phyloP scores from a whole-genome alignment of 2,888 invertebrate species.

The Napeogenes inachia region DNA sequence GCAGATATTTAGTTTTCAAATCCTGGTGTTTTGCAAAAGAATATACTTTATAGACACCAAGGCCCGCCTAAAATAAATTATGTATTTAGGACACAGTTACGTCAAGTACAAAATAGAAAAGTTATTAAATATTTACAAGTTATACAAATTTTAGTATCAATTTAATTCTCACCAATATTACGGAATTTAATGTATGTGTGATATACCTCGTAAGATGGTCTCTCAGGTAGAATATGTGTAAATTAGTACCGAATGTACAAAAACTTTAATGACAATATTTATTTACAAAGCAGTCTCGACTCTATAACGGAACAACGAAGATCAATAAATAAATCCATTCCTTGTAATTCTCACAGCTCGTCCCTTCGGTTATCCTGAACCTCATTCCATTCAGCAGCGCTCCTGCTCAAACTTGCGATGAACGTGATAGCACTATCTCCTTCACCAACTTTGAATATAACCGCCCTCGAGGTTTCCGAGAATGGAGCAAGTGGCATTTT shows the following conservation, averaged over 20 bases:
- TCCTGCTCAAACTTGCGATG: conserved; percentile 45
- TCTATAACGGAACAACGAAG: conserved; percentile 68
- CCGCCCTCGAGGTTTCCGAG: conserved; percentile 69
- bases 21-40: no score
- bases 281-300: conserved; percentile 52
- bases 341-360: conserved; percentile 73
- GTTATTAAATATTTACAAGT: no score
- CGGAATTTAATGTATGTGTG: neutral
- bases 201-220: neutral
- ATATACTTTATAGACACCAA: no score
- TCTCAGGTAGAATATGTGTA: conserved; percentile 1
- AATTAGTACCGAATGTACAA: conserved; percentile 1
- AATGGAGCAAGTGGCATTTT: conserved; percentile 70
- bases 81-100: no score
- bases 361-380: conserved; percentile 59
- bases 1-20: no score
- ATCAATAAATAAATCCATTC: conserved; percentile 75
- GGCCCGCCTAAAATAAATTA: no score
- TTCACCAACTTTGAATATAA: conserved; percentile 63
- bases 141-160: neutral
- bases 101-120: no score
- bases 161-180: neutral
- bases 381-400: conserved; percentile 65
- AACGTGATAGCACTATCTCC: conserved; percentile 42
- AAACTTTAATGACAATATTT: conserved; percentile 44